phyloP scores from a whole-genome alignment of 2,888 invertebrate species.

The Drosophila paramelanica region DNA sequence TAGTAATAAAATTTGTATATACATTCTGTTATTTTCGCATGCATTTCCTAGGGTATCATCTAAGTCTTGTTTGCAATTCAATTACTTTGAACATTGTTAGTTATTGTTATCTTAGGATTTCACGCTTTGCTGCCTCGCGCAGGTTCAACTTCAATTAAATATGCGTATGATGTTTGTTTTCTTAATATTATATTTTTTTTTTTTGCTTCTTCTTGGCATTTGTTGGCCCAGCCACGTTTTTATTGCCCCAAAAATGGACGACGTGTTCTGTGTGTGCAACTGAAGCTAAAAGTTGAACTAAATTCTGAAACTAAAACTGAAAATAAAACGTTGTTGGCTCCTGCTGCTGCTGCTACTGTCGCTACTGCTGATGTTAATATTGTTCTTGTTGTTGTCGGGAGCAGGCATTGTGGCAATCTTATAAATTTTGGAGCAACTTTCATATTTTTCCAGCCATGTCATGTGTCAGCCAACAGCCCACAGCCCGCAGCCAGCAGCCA shows the following conservation, averaged over 20 bases:
- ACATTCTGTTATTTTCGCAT: neutral
- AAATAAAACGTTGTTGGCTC: slow-evolving; percentile 15
- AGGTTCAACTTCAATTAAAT: slow-evolving; percentile 70
- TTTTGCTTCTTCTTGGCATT: neutral
- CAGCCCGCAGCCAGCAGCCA: neutral
- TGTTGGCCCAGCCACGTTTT: slow-evolving; percentile 61
- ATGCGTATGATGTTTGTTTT: slow-evolving; percentile 69
- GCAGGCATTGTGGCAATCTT: slow-evolving; percentile 48
- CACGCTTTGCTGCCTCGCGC: slow-evolving; percentile 44
- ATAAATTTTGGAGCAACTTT: slow-evolving; percentile 79
- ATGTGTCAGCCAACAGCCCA: slow-evolving; percentile 13
- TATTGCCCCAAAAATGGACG: slow-evolving; percentile 59
- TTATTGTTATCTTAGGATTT: slow-evolving; percentile 42
- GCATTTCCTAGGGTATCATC: slow-evolving; percentile 2
- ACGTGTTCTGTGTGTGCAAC: slow-evolving; percentile 69
- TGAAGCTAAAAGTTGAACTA: slow-evolving; percentile 30
- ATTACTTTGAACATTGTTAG: slow-evolving; percentile 12
- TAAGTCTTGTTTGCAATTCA: neutral
- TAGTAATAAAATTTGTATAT: no score
- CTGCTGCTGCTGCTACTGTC: slow-evolving; percentile 4
- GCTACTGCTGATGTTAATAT: neutral
- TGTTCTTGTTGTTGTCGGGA: slow-evolving; percentile 25
- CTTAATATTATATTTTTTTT: slow-evolving; percentile 8
- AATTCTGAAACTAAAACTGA: slow-evolving; percentile 35
- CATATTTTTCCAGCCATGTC: slow-evolving; percentile 66